Percentiles rank a stretch among this genome's conserved stretches.
These are phyloP conservation scores for Spodoptera picta DNA, from an alignment of 2,888 invertebrate genomes.

Conservation along the genomic window DNA sequence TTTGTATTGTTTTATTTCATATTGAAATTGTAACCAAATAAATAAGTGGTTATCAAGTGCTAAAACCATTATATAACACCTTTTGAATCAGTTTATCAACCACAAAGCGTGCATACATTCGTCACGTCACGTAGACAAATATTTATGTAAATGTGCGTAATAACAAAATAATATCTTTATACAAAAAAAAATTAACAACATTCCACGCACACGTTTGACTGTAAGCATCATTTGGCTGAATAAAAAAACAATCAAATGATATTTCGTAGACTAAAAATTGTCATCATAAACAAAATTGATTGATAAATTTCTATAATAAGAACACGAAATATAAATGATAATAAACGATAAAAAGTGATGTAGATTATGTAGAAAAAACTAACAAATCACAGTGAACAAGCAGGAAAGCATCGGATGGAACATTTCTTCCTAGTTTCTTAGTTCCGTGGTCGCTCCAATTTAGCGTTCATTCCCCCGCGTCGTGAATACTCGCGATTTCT, in stretches of 20 bases:
- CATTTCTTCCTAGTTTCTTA: constrained; percentile 58
- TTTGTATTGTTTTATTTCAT: background rate
- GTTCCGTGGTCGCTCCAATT: constrained; percentile 67
- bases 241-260: too few species aligned
- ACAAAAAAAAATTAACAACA: too few species aligned
- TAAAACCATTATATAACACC: constrained; percentile 1
- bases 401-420: constrained; percentile 43
- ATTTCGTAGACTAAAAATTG: background rate
- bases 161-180: too few species aligned
- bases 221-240: too few species aligned
- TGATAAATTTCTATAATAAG: constrained; percentile 21
- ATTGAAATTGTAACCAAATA: background rate
- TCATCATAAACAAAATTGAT: background rate
- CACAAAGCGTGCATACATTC: background rate
- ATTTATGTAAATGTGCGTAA: too few species aligned
- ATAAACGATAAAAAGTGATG: constrained; percentile 29
- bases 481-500: constrained; percentile 61
- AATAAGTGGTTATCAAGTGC: constrained; percentile 1
- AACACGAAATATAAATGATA: constrained; percentile 18
- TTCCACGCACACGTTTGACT: too few species aligned
- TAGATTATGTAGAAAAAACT: constrained; percentile 37
- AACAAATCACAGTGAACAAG: constrained; percentile 43
- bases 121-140: too few species aligned
- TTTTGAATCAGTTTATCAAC: constrained; percentile 1
- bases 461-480: constrained; percentile 69